Base-by-base conservation (phyloP, 2,888 invertebrate species). In the Drosophila helvetica region DNA sequence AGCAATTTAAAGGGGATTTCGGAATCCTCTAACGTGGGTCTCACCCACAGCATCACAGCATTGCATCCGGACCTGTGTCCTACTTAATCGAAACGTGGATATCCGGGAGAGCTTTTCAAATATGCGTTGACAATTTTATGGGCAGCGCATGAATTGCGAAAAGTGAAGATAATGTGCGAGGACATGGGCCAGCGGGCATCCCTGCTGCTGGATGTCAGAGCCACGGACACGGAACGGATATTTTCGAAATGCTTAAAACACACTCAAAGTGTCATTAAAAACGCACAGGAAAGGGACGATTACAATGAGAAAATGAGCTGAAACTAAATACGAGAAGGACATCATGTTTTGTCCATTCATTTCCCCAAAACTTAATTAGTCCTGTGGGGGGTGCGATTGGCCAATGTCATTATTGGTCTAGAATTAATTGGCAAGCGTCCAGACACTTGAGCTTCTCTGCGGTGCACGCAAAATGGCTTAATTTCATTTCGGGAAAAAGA, bases 1-100 rank as follows among this genome's bases (percentile, higher is more conserved):
- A 78, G 80, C 81, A 69, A 65, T 84, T 79, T 77, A 71, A 75
- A 62, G 61, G 38, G 69, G 64, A 79, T 81, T 79, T 58, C 25
- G 38, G 58, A 27, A 8, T 27, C 8, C 8, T 27, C 8, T 25
- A 25, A 7, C 25, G 25, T 25, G 25, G 25, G 25, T 1, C 53
- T 61, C 53, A 1, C 19, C 9, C 27, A 59, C 38, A 56, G 46
- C 48, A 42, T 47, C 46, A 7, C n/a, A 38, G 38, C 15, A n/a
- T 38, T 30, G 33, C 60, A 58, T 52, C 22, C 46, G 46, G 22
- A 38, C 56, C 38, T 42, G 52, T 3, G 15, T n/a, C 43, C 51
- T 51, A 45, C 18, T 59, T 65, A 30, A 52, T 7, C 30, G n/a
- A 66, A 58, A 61, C 27, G 22, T 22, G 69, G 65, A 71, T 77